Conservation (phyloP, 2,888 invertebrate species). For the Leptopilina drosophilae region DNA sequence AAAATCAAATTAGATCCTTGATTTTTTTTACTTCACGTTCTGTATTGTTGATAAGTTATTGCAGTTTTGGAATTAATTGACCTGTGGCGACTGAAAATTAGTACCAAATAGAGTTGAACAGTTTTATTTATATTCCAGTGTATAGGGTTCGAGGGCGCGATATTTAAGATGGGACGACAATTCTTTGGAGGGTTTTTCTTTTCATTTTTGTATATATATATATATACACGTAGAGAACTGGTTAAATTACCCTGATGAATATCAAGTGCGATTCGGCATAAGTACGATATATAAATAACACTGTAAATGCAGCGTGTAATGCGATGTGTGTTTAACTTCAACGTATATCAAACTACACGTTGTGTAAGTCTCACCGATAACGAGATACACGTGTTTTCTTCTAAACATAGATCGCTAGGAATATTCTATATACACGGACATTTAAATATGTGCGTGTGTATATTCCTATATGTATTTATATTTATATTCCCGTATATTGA, state of each 20-base stretch:
- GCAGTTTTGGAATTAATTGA: background rate
- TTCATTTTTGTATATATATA: no score
- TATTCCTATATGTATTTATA: conserved; percentile 28
- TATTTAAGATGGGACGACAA: background rate
- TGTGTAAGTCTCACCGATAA: conserved; percentile 44
- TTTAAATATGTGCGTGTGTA: background rate
- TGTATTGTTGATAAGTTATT: no score
- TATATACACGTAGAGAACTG: background rate
- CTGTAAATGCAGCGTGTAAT: conserved; percentile 37
- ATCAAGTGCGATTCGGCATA: conserved; percentile 33
- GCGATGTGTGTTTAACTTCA: conserved; percentile 41
- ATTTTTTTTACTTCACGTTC: background rate
- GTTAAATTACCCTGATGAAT: conserved; percentile 37
- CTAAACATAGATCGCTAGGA: conserved; percentile 44
- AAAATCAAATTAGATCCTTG: background rate
- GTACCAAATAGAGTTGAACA: no score
- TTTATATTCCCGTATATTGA: background rate
- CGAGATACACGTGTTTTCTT: conserved; percentile 47
- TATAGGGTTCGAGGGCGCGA: background rate
- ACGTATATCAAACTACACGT: conserved; percentile 40
- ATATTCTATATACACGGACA: conserved; percentile 20
- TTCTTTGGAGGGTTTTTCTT: no score
- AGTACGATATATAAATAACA: conserved; percentile 35
- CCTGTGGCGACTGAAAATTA: no score
- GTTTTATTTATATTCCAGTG: no score